Base-by-base conservation (phyloP, 35 echinoderm and acorn worm species). In the Heliocidaris tuberculata region DNA sequence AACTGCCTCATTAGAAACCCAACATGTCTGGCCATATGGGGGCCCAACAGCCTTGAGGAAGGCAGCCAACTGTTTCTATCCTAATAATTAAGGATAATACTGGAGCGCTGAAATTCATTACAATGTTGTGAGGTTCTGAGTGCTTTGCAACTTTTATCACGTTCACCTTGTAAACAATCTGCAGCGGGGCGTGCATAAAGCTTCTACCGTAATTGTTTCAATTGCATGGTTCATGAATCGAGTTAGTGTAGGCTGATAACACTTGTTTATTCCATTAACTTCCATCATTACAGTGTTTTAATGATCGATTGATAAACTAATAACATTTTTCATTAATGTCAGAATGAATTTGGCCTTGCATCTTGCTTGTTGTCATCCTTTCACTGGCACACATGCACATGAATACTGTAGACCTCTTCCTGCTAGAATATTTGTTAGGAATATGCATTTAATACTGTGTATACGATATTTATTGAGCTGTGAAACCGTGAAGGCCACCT, bases 401-500 rank as follows among this genome's bases (percentile, higher is more conserved):
- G 65, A 78, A 78, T 78, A n/a, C 65, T 78, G 35, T 42, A 0
- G 35, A 3, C 35, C 35, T 78, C 16, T 21, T n/a, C 7, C 24
- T 27, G 6, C 60, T 52, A 70, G 24, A 27, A 24, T 70, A 70
- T 19, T 17, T 70, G 24, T 70, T 70, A 4, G 17, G 65, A 7
- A 27, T n/a, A n/a, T 29, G 2, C 65, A 78, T 78, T 78, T 17
- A 27, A 78, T 78, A 21, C 27, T 78, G 21, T 78, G 27, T n/a
- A 52, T 52, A 13, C 6, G 24, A 19, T 70, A 19, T 7, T n/a
- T 24, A 78, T 78, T 78, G 65, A 78, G 65, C 27, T 78, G 65
- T 78, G 65, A 78, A 21, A 78, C 65, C 65, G 65, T 78, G 65
- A 78, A 78, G 65, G 65, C 65, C 87, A 89, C 87, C 87, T 89